phyloP scores from a whole-genome alignment of 2,797 vertebrate species.

The Arnoldichthys spilopterus region DNA sequence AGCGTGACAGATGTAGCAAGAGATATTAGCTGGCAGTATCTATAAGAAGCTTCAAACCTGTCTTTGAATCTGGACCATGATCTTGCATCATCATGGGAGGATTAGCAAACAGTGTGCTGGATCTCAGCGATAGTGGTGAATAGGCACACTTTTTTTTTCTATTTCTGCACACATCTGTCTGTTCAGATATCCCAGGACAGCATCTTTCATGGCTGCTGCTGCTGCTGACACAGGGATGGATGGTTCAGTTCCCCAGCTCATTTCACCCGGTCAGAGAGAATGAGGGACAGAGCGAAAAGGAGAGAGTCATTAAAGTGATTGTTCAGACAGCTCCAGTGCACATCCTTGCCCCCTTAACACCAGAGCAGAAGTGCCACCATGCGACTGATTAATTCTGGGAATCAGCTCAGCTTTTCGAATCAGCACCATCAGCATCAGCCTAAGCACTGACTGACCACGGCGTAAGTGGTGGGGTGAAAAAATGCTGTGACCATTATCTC shows the following conservation, averaged over 20 bases:
- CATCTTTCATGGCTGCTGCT: not conserved
- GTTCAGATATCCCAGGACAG: not conserved
- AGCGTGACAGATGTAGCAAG: not conserved
- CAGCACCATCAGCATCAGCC: slow-evolving; percentile 14
- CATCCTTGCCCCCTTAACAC: not conserved
- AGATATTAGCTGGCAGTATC: not conserved
- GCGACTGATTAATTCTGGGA: slow-evolving; percentile 3
- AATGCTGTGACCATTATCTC: not conserved
- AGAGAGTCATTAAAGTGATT: not conserved
- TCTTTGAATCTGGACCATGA: not conserved
- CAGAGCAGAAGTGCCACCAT: not conserved
- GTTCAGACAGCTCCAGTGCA: not conserved
- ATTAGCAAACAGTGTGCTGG: not conserved
- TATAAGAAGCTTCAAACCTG: not conserved
- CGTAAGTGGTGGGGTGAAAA: not conserved
- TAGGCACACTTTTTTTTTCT: not conserved
- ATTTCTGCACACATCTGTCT: not conserved
- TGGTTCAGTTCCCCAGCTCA: not conserved
- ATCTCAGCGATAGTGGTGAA: not conserved
- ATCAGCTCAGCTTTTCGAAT: not conserved
- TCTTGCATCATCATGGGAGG: not conserved
- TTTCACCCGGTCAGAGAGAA: not conserved
- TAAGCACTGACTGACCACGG: not conserved
- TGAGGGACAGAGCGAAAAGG: not conserved
- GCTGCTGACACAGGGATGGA: not conserved